phyloP scores from a whole-genome alignment of 2,797 vertebrate genomes.

The Hapalemur alaotrensis region DNA sequence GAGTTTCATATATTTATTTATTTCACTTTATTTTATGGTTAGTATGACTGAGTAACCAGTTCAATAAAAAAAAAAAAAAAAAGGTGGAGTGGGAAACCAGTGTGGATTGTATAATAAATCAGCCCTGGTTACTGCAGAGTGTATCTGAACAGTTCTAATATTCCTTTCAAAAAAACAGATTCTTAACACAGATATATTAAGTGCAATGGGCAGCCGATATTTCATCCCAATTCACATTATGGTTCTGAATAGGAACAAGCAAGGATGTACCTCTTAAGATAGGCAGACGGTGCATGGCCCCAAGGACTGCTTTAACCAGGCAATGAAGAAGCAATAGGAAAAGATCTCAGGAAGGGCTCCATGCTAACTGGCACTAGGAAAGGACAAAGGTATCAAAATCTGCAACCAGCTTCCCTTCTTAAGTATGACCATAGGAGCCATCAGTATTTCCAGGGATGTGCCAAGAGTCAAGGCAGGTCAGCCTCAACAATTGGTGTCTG shows the following conservation, averaged over 20 bases:
- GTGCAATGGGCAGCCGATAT: conserved; percentile 75
- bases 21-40: conserved; percentile 85
- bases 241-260: conserved; percentile 78
- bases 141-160: conserved; percentile 74
- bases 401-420: neutral
- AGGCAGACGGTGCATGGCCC: neutral
- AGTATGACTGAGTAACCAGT: conserved; percentile 84
- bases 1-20: conserved; percentile 82
- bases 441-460: neutral
- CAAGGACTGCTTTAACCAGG: neutral
- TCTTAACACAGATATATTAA: conserved; percentile 75
- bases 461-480: neutral
- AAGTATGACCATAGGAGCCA: neutral
- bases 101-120: conserved; percentile 82
- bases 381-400: conserved; percentile 11
- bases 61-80: conserved; percentile 78
- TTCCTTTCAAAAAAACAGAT: conserved; percentile 83
- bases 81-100: conserved; percentile 72
- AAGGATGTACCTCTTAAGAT: conserved; percentile 50
- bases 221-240: conserved; percentile 77
- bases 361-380: neutral
- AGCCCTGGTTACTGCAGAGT: conserved; percentile 69
- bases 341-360: neutral
- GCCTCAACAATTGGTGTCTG: neutral
- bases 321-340: neutral